A percentile compares a stretch with the other conserved stretches of the same genome.
phyloP scores from a whole-genome alignment of 2,797 vertebrate species.

The Pempheris klunzingeri region DNA sequence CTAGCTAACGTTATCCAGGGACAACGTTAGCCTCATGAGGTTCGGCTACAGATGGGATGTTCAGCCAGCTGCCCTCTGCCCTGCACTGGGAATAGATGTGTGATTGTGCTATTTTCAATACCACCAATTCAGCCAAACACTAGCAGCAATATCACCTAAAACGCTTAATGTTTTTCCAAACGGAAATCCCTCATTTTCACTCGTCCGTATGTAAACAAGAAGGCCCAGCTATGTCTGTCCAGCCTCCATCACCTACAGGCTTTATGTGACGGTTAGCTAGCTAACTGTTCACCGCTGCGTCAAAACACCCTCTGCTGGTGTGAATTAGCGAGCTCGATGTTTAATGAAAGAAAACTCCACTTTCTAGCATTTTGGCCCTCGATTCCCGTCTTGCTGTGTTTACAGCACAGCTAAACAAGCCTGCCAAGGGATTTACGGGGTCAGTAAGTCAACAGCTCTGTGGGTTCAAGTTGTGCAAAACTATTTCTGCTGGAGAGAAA shows the following conservation, averaged over 20 bases:
- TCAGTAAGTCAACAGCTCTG: conserved; percentile 46
- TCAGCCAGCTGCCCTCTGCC: conserved; percentile 31
- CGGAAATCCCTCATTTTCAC: not conserved
- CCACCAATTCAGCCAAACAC: accelerated
- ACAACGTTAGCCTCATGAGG: conserved; percentile 43
- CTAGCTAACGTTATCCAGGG: conserved; percentile 42
- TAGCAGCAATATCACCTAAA: accelerated
- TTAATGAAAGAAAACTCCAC: not conserved
- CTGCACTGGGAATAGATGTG: not conserved
- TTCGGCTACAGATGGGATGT: conserved; percentile 14
- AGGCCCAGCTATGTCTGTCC: conserved; percentile 15
- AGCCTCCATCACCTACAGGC: not conserved
- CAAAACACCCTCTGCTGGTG: conserved; percentile 40
- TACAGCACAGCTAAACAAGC: conserved; percentile 23
- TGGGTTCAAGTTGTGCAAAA: conserved; percentile 48
- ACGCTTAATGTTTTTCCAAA: not conserved
- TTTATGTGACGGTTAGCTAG: conserved; percentile 37
- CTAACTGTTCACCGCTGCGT: conserved; percentile 47
- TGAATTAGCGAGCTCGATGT: not conserved
- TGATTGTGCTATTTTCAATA: not conserved
- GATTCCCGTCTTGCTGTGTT: conserved; percentile 18
- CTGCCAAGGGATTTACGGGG: conserved; percentile 13
- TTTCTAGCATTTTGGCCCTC: not conserved
- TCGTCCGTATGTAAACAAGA: not conserved
- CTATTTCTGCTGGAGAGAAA: conserved; percentile 68